Evolutionary conservation across 2,888 invertebrate species (phyloP).

Genomic region (Iselma pallidipennis): DNA sequence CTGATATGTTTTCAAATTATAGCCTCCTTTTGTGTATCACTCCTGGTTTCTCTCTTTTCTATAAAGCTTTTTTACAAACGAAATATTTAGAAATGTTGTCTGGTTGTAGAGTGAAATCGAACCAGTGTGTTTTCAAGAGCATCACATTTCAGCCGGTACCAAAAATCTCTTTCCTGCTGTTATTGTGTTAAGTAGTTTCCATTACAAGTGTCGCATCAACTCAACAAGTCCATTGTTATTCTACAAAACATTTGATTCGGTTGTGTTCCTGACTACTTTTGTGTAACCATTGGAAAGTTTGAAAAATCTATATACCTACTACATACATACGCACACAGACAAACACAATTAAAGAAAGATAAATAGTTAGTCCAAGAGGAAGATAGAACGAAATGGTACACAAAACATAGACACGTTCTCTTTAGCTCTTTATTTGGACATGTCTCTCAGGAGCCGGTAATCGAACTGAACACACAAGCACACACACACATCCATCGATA

Average conservation of each 20-base stretch:
- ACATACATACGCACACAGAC: background rate
- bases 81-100: no score
- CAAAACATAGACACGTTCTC: background rate
- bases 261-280: background rate
- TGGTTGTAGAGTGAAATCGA: no score
- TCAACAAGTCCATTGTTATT: slow-evolving; percentile 15
- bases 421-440: slow-evolving; percentile 37
- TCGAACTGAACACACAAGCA: slow-evolving; percentile 19
- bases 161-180: background rate
- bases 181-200: background rate
- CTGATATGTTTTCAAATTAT: no score
- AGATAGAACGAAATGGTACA: background rate
- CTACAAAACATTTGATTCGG: background rate
- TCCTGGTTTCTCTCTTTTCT: no score
- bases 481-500: background rate
- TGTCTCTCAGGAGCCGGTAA: slow-evolving; percentile 32
- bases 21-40: no score
- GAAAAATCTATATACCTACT: no score
- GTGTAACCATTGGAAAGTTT: background rate
- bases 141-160: background rate
- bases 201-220: slow-evolving; percentile 12
- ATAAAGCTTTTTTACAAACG: no score
- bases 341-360: background rate
- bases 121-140: no score
- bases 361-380: background rate